phyloP scores from a whole-genome alignment of 2,888 invertebrate genomes.

The Agonopterix arenella region DNA sequence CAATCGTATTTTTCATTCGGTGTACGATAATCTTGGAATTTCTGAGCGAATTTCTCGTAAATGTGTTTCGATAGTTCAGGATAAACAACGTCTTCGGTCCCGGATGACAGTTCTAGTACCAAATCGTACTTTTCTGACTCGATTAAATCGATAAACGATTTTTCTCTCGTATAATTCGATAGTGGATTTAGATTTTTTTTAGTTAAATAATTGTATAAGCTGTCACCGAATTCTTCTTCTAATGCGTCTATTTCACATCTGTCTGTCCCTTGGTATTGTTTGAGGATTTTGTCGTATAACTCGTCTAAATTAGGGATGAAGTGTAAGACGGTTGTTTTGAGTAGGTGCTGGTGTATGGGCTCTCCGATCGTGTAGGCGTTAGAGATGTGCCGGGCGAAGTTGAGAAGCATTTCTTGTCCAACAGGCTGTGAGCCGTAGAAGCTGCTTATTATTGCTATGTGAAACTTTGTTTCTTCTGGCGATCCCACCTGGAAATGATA shows the following conservation, averaged over 20 bases:
- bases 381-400: constrained; percentile 88
- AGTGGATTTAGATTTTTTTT: constrained; percentile 57
- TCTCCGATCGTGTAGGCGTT: constrained; percentile 83
- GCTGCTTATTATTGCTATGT: constrained; percentile 90
- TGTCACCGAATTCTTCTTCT: constrained; percentile 81
- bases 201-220: constrained; percentile 67
- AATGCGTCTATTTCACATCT: constrained; percentile 47
- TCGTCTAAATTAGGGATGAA: constrained; percentile 81
- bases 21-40: constrained; percentile 56
- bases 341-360: constrained; percentile 77
- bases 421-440: constrained; percentile 88
- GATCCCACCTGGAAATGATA: constrained; percentile 80
- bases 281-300: constrained; percentile 42
- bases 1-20: constrained; percentile 49
- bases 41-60: constrained; percentile 68
- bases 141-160: constrained; percentile 81
- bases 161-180: constrained; percentile 67
- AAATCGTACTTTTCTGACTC: constrained; percentile 82
- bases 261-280: constrained; percentile 39
- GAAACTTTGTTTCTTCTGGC: constrained; percentile 88
- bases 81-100: constrained; percentile 79
- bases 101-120: constrained; percentile 85
- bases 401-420: constrained; percentile 89
- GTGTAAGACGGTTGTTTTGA: constrained; percentile 86
- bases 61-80: constrained; percentile 55